These are phyloP conservation scores for Poeciliopsis retropinna DNA, from an alignment of 2,113 vertebrate species.

Conservation along the genomic window DNA sequence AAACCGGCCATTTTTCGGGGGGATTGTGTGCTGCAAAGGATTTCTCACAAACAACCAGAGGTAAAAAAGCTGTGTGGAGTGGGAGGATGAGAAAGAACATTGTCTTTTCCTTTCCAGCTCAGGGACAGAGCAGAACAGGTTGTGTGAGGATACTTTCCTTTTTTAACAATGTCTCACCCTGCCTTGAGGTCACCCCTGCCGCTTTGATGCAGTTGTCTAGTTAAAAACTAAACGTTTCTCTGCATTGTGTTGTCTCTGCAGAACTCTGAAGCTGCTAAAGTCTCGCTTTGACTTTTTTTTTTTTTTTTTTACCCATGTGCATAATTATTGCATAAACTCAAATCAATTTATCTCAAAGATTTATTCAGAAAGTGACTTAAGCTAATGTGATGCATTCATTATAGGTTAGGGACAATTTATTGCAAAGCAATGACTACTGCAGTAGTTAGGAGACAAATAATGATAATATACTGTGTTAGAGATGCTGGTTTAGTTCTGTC, in stretches of 20 bases:
- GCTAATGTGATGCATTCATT: not conserved
- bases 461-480: not conserved
- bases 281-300: not conserved
- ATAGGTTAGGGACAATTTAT: not conserved
- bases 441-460: not conserved
- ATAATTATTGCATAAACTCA: conserved; percentile 18
- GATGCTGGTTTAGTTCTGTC: not conserved
- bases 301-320: conserved; percentile 22
- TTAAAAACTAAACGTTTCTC: conserved; percentile 45
- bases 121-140: conserved; percentile 71
- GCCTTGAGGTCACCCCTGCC: conserved; percentile 61
- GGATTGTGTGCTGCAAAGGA: conserved; percentile 45
- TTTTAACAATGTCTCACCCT: conserved; percentile 63
- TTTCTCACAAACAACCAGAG: conserved; percentile 67
- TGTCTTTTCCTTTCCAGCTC: conserved; percentile 70
- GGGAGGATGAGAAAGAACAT: conserved; percentile 77
- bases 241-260: conserved; percentile 45
- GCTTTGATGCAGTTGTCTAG: conserved; percentile 40
- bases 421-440: not conserved
- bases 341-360: conserved; percentile 16
- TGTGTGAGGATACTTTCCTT: conserved; percentile 71
- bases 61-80: conserved; percentile 68
- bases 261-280: conserved; percentile 25
- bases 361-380: not conserved
- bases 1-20: conserved; percentile 44